A percentile compares a stretch with the other conserved stretches of the same genome.
phyloP scores from a whole-genome alignment of 2,888 invertebrate species.

The Cenopis cana region DNA sequence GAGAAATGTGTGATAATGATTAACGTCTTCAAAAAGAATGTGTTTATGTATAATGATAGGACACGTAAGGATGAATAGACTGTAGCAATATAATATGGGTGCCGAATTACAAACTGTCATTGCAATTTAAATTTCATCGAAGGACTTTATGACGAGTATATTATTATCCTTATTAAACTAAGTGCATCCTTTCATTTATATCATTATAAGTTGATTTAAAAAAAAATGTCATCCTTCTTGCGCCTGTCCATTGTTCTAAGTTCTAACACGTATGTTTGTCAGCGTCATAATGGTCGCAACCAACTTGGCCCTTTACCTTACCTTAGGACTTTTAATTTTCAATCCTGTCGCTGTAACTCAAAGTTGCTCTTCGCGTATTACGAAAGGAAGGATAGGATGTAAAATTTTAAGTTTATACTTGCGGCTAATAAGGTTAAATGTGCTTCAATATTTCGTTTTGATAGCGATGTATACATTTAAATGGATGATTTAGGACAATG shows the following conservation, averaged over 20 bases:
- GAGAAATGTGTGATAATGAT: no score
- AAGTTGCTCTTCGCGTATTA: background rate
- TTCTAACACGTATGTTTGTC: slow-evolving; percentile 65
- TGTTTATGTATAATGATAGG: no score
- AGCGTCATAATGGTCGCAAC: slow-evolving; percentile 5
- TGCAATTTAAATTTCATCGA: no score
- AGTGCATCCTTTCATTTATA: slow-evolving; percentile 59
- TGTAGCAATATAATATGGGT: no score
- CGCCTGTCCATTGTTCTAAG: slow-evolving; percentile 76
- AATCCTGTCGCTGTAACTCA: background rate
- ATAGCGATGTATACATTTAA: slow-evolving; percentile 58
- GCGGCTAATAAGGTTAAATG: slow-evolving; percentile 81
- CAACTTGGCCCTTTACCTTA: background rate
- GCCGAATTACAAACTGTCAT: no score
- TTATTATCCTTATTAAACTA: slow-evolving; percentile 58
- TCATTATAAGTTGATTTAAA: slow-evolving; percentile 83
- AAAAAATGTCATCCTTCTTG: slow-evolving; percentile 78
- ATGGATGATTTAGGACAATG: slow-evolving; percentile 48
- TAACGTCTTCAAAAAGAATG: no score
- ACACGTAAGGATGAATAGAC: no score
- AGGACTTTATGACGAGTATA: background rate
- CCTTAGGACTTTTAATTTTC: background rate
- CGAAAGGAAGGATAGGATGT: background rate
- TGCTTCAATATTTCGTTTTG: slow-evolving; percentile 76
- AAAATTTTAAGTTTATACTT: slow-evolving; percentile 44